Evolutionary conservation across 2,888 invertebrate species (phyloP), one percentile per base, ranked within the genome.

Genomic region (Anthrax anthrax): DNA sequence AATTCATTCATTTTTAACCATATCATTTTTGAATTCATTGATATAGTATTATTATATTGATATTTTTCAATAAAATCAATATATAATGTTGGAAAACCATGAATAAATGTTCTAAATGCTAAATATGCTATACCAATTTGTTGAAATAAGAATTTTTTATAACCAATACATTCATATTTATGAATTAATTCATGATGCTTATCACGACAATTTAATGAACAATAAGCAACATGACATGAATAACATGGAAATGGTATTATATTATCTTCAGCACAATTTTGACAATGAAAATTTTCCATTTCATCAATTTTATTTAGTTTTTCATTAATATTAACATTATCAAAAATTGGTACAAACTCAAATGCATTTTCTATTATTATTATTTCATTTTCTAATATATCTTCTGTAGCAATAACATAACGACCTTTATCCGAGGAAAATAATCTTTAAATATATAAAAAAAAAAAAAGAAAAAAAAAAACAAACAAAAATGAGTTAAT

Each of bases 331-430:
- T 13, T 55, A 70, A 61, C 12, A 10, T 18, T 14, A 5, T 32
- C 29, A 18, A 75, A 73, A 65, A 80, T 61, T 55, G 75, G 71
- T 4, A 86, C 84, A 63, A 82, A 82, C 2, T 83, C 77, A 65
- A 81, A 87, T 0, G 90, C 84, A 56, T 80, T 77, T 62, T 91
- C 91, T 0, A 80, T 72, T 62, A 87, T 83, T 23, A 91, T 61
- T 4, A 83, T 72, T 57, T 87, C 82, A 1, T 87, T 87, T 43
- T 73, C 71, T 14, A 69, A 65, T 9, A 82, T 70, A 39, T 70
- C 62, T 52, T 71, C 70, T 12, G 67, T 73, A 1, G 81, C 74
- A 27, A 77, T 60, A 27, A 48, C 37, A 42, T 36, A 42, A 17
- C 16, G 44, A 13, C 48, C 48, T 43, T 40, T 39, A 1, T 68